phyloP scores from a whole-genome alignment of 2,113 vertebrate species.

The Chaenocephalus aceratus region DNA sequence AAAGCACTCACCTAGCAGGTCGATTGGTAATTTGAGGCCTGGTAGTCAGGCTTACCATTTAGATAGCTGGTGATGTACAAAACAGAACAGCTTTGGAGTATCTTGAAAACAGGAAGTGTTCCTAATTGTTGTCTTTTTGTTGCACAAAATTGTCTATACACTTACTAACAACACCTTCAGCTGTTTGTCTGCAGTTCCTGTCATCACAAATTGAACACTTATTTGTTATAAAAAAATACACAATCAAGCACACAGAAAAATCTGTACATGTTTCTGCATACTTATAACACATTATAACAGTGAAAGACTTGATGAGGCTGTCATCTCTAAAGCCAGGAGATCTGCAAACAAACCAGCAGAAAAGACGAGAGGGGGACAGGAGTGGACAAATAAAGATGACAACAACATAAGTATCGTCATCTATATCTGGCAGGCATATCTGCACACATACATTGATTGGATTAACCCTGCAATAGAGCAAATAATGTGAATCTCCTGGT shows the following conservation, averaged over 20 bases:
- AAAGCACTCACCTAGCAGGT: background rate
- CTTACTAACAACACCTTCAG: slow-evolving; percentile 51
- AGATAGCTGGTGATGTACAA: background rate
- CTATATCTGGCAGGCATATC: slow-evolving; percentile 6
- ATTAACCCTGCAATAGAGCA: slow-evolving; percentile 6
- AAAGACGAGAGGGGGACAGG: slow-evolving; percentile 16
- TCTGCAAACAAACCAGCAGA: slow-evolving; percentile 42
- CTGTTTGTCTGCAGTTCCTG: slow-evolving; percentile 24
- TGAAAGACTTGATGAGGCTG: slow-evolving; percentile 52
- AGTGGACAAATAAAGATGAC: slow-evolving; percentile 36
- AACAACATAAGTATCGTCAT: slow-evolving; percentile 26
- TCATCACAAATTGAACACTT: slow-evolving; percentile 39
- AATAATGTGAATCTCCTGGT: background rate
- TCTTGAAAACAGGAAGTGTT: slow-evolving; percentile 10
- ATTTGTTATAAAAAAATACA: slow-evolving; percentile 20
- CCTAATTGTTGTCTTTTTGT: slow-evolving; percentile 16
- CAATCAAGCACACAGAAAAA: slow-evolving; percentile 13
- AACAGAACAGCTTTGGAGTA: slow-evolving; percentile 10
- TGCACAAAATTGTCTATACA: slow-evolving; percentile 17
- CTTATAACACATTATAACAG: slow-evolving; percentile 71
- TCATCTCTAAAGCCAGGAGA: slow-evolving; percentile 52
- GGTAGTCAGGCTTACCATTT: background rate
- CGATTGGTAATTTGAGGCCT: slow-evolving; percentile 12
- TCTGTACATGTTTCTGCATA: slow-evolving; percentile 74
- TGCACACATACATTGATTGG: slow-evolving; percentile 6